These are phyloP conservation scores for Macrosoma leucophasiata DNA, from an alignment of 2,888 invertebrate species.

Conservation along the genomic window DNA sequence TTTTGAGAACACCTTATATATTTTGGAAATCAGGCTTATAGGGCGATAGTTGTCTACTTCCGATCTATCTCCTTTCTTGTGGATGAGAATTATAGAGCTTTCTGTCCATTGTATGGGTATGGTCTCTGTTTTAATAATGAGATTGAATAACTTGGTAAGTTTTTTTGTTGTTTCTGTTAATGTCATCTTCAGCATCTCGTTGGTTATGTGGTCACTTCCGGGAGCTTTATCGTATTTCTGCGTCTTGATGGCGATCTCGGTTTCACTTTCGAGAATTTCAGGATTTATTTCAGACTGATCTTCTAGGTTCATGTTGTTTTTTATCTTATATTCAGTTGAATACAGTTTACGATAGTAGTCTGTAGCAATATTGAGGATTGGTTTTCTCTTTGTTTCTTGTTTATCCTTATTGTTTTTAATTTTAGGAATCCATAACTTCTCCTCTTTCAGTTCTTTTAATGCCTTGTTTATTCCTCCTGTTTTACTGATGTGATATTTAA, in stretches of 20 bases:
- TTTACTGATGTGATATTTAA: too few relatives aligned
- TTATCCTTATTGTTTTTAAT: too few relatives aligned
- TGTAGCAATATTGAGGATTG: too few relatives aligned
- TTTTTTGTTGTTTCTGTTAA: neutral
- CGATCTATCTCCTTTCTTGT: conserved; percentile 16
- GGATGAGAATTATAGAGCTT: conserved; percentile 13
- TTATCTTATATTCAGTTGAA: neutral
- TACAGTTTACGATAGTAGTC: too few relatives aligned
- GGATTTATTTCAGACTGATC: conserved; percentile 7
- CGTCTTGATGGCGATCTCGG: conserved; percentile 15
- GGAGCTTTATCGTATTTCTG: conserved; percentile 10
- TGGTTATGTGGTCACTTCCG: conserved; percentile 10
- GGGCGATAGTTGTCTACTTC: conserved; percentile 22
- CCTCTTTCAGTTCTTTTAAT: too few relatives aligned
- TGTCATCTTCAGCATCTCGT: conserved; percentile 6
- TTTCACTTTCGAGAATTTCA: conserved; percentile 21
- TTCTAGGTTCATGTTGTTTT: neutral
- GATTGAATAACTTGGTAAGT: conserved; percentile 12
- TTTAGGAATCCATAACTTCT: too few relatives aligned
- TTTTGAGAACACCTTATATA: conserved; percentile 24
- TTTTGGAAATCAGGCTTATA: conserved; percentile 18
- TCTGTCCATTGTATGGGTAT: conserved; percentile 13
- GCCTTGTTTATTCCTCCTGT: too few relatives aligned
- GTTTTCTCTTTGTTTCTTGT: too few relatives aligned
- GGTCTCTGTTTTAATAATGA: conserved; percentile 7